Evolutionary conservation across 2,797 vertebrate species (phyloP).

Genomic region (Scolopax bukidnonensis): DNA sequence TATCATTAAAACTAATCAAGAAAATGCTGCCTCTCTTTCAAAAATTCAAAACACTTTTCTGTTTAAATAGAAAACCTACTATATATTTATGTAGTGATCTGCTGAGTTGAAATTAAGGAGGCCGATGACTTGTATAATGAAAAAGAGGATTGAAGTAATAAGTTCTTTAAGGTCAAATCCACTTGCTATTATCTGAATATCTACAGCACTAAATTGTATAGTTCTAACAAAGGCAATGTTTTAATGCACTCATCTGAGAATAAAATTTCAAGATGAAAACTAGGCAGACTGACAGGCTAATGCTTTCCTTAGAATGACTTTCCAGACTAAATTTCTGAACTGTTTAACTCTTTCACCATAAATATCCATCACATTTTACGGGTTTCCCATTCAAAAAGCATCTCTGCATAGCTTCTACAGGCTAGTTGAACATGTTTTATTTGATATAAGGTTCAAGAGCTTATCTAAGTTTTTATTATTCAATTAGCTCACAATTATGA

Average conservation of each 20-base stretch:
- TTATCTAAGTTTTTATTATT: not conserved
- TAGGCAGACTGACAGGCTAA: not conserved
- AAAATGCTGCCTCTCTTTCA: not conserved
- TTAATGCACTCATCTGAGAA: slow-evolving; percentile 21
- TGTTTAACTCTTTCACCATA: not conserved
- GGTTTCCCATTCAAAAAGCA: not conserved
- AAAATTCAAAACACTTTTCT: not conserved
- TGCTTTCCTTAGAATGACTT: not conserved
- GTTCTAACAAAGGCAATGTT: not conserved
- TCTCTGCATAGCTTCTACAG: not conserved
- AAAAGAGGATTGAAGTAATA: slow-evolving; percentile 24
- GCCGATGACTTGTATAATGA: not conserved
- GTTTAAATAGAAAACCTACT: not conserved
- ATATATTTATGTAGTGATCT: not conserved
- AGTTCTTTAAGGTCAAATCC: slow-evolving; percentile 26
- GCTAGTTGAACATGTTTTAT: not conserved
- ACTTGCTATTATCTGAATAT: not conserved
- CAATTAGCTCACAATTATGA: slow-evolving; percentile 7
- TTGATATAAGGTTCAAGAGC: not conserved
- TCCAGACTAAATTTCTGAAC: not conserved
- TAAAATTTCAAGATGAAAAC: slow-evolving; percentile 29
- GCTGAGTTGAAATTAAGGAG: slow-evolving; percentile 2
- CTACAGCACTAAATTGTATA: not conserved
- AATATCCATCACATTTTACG: not conserved
- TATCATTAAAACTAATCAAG: not conserved